Base-by-base conservation (phyloP, 2,797 vertebrate species). In the Tamandua tetradactyla region DNA sequence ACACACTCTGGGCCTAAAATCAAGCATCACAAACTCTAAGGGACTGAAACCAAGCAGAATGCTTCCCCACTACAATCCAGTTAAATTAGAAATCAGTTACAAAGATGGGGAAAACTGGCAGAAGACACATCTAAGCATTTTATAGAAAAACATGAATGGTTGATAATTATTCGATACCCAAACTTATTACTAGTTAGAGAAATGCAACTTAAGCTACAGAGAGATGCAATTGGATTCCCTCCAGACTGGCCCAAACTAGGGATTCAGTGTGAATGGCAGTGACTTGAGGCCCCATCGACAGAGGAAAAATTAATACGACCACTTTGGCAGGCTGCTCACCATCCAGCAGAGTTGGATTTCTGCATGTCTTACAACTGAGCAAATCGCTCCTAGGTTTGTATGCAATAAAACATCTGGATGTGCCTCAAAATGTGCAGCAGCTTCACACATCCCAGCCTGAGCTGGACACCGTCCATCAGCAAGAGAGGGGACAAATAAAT, bases 281-380 rank as follows among this genome's bases (percentile, higher is more conserved):
- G n/a, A n/a, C n/a, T n/a, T n/a, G n/a, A n/a, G n/a, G 22, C 17
- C 6, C 4, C 23, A 2, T 32, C 20, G 18, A n/a, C n/a, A 7
- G 9, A 22, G 11, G 59, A 35, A 1, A 0, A 61, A 8, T 20
- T 3, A 4, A 25, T 23, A n/a, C 27, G 2, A 3, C 27, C 20
- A 0, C 1, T 1, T 5, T 7, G 5, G n/a, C 78, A 37, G n/a
- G 10, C 7, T 0, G 23, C 9, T 20, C 20, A 22, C 55, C 7
- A 20, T n/a, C 5, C 7, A 3, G 5, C 15, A 30, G 2, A 0
- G 6, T 62, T n/a, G 49, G 61, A 3, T 3, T 18, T 3, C 4
- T 0, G 5, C 10, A 7, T 18, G 13, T 37, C 40, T n/a, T 32
- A 1, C 37, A 0, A 3, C 25, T 2, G 14, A 75, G 23, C 85